Base-by-base conservation (phyloP, 2,797 vertebrate genomes). In the Sciurus vulgaris region DNA sequence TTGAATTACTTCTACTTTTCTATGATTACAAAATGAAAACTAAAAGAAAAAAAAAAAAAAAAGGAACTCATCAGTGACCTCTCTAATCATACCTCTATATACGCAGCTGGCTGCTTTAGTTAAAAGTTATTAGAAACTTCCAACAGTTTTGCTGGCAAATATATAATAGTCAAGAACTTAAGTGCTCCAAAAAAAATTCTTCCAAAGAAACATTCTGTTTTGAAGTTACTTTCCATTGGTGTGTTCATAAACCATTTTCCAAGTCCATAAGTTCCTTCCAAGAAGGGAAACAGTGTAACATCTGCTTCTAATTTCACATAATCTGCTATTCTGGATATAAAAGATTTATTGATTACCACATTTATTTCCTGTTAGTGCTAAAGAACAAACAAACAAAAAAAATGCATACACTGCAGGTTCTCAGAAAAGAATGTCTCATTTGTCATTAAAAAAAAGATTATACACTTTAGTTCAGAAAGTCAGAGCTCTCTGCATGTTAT, bases 271-370 rank as follows among this genome's bases (percentile, higher is more conserved):
- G 56, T 82, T 93, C 95, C 63, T 84, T 82, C 44, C 49, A 93
- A 87, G 59, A 76, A 18, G 9, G 15, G 15, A 91, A 95, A 88
- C 12, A 93, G 5, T 81, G 15, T 44, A 94, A 92, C 28, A 94
- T 78, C 54, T 93, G 22, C 86, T 89, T 61, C 78, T 65, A 86
- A 93, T 94, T 92, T 94, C 56, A 88, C 7, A 86, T 96, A 93
- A 96, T 78, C 61, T 93, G 22, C 56, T 89, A 90, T 85, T 87
- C 9, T 88, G 51, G 14, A 28, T 63, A 91, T 85, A 93, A 96
- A 86, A 94, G 38, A 59, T n/a, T 47, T 91, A 94, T 15, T 84
- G 24, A 96, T 86, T 90, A 88, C 41, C 15, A 65, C 72, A 86
- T 93, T 61, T 87, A 91, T 91, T 24, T 95, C 33, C 77, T 70